These are phyloP conservation scores for Agrypnus murinus DNA, from an alignment of 2,888 invertebrate genomes.

Conservation along the genomic window DNA sequence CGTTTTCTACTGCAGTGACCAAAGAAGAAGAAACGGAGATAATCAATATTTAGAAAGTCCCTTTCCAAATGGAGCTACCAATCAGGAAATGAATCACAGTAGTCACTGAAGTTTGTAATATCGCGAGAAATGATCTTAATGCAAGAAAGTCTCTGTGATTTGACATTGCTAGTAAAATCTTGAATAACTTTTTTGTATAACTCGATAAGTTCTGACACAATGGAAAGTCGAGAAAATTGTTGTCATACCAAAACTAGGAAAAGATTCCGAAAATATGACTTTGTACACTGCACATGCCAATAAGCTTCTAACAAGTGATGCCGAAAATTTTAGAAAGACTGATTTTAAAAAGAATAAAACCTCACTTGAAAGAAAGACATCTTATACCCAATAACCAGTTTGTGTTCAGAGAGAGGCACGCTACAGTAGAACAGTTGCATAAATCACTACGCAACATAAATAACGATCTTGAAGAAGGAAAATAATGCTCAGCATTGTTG, in stretches of 20 bases:
- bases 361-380: neutral
- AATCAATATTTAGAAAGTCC: constrained; percentile 5
- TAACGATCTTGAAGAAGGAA: constrained; percentile 1
- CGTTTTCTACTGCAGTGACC: constrained; percentile 1
- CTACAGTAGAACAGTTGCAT: constrained; percentile 14
- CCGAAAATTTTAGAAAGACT: constrained; percentile 21
- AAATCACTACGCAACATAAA: constrained; percentile 5
- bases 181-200: constrained; percentile 10
- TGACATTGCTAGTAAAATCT: constrained; percentile 25
- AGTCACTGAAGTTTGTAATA: too few relatives aligned
- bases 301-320: constrained; percentile 1
- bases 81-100: constrained; percentile 21
- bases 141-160: constrained; percentile 22
- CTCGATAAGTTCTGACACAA: neutral
- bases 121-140: constrained; percentile 5
- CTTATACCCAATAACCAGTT: constrained; percentile 4
- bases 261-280: constrained; percentile 10
- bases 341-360: constrained; percentile 18
- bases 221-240: constrained; percentile 18
- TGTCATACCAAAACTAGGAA: constrained; percentile 9
- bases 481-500: neutral
- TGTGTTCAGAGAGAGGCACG: constrained; percentile 17
- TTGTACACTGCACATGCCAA: constrained; percentile 27
- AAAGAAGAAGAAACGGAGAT: constrained; percentile 13
- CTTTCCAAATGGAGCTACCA: constrained; percentile 26